phyloP scores from a whole-genome alignment of 2,113 vertebrate species.

The Platysternon megacephalum region DNA sequence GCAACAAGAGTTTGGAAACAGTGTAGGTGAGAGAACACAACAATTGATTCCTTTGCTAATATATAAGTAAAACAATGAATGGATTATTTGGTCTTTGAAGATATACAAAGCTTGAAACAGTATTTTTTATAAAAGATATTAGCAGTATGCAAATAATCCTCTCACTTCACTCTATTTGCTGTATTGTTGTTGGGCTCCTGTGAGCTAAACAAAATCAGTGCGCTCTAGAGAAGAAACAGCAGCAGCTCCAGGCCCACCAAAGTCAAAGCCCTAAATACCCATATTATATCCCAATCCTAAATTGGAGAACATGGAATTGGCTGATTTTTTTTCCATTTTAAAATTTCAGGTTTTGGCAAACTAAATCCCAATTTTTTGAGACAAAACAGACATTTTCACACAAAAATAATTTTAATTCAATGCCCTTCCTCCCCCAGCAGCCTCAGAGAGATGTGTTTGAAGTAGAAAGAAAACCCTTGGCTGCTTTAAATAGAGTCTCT shows the following conservation, averaged over 20 bases:
- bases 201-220: conserved; percentile 29
- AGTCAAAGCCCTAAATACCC: conserved; percentile 3
- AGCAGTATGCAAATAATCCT: conserved; percentile 53
- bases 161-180: conserved; percentile 61
- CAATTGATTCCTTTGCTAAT: conserved; percentile 38
- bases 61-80: conserved; percentile 40
- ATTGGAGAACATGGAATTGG: not conserved
- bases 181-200: conserved; percentile 30
- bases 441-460: too few relatives aligned
- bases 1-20: not conserved
- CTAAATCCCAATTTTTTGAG: too few relatives aligned
- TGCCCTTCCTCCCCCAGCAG: too few relatives aligned
- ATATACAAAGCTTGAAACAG: conserved; percentile 53
- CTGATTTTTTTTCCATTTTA: not conserved
- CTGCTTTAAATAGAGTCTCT: not conserved
- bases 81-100: conserved; percentile 44
- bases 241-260: conserved; percentile 15
- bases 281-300: not conserved
- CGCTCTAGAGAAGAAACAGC: conserved; percentile 46
- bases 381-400: too few relatives aligned
- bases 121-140: conserved; percentile 56
- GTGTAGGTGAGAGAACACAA: not conserved
- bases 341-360: not conserved
- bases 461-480: not conserved
- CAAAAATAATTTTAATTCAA: too few relatives aligned